Evolutionary conservation across 2,113 vertebrate species (phyloP).

Genomic region (Columba livia): DNA sequence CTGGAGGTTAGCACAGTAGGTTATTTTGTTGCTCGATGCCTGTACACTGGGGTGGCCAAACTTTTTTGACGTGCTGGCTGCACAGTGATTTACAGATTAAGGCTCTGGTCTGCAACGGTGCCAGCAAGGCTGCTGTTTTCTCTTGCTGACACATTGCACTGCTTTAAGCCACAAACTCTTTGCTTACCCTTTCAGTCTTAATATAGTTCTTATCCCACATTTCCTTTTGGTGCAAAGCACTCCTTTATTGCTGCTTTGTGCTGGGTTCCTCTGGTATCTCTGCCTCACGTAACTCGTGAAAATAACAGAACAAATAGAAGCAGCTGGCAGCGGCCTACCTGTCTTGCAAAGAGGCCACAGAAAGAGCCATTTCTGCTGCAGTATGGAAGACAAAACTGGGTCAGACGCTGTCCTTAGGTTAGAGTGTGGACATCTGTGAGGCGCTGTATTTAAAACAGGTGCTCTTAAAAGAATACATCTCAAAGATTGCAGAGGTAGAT

Average conservation of each 20-base stretch:
- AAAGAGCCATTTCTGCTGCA: not conserved
- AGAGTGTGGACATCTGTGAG: not conserved
- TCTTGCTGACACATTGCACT: constrained; percentile 37
- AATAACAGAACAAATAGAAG: constrained; percentile 32
- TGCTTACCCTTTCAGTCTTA: constrained; percentile 67
- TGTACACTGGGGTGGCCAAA: constrained; percentile 70
- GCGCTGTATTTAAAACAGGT: not conserved
- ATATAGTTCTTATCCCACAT: constrained; percentile 68
- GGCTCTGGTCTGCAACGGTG: constrained; percentile 53
- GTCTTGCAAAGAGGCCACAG: not conserved
- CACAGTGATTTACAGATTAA: constrained; percentile 71
- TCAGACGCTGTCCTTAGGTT: not conserved
- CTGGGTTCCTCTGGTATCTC: constrained; percentile 25
- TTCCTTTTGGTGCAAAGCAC: constrained; percentile 60
- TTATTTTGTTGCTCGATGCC: constrained; percentile 68
- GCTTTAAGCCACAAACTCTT: constrained; percentile 47
- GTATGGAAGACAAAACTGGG: not conserved
- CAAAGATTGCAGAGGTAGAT: not conserved
- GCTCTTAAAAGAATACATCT: not conserved
- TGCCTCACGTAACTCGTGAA: constrained; percentile 27
- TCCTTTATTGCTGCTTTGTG: constrained; percentile 42
- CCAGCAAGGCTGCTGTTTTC: constrained; percentile 68
- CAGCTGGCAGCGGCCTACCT: not conserved
- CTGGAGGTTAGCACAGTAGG: constrained; percentile 62
- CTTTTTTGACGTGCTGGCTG: constrained; percentile 58